Evolutionary conservation across 2,888 invertebrate genomes (phyloP).

Genomic region (Parelbella ahira): DNA sequence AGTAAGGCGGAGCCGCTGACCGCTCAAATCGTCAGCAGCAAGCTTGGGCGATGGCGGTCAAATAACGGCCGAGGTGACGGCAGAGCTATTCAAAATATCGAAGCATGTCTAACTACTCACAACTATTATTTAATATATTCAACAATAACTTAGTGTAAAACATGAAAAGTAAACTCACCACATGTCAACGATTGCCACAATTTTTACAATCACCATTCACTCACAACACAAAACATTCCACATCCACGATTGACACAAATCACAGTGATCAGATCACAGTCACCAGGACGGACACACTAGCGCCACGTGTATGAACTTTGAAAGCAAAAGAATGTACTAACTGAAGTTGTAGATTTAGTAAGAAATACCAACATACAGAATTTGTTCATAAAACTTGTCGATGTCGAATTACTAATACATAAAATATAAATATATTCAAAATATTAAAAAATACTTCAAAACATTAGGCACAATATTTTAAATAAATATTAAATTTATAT

Average conservation of each 20-base stretch:
- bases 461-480: too few species aligned
- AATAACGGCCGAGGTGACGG: conserved; percentile 60
- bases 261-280: conserved; percentile 28
- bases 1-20: conserved; percentile 66
- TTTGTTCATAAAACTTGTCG: too few species aligned
- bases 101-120: conserved; percentile 14
- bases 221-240: conserved; percentile 74
- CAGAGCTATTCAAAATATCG: conserved; percentile 23
- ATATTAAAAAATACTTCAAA: too few species aligned
- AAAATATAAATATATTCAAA: too few species aligned
- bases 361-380: too few species aligned
- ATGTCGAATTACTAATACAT: too few species aligned
- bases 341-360: conserved; percentile 28
- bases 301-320: conserved; percentile 55
- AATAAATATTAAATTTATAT: too few species aligned
- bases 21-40: conserved; percentile 49
- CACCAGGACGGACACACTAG: conserved; percentile 50
- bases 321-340: conserved; percentile 2
- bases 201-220: conserved; percentile 60
- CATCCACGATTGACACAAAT: conserved; percentile 43
- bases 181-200: conserved; percentile 60
- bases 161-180: conserved; percentile 57
- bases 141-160: too few species aligned
- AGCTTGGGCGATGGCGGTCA: conserved; percentile 78
- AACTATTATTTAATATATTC: too few species aligned